A percentile compares a stretch with the other conserved stretches of the same genome.
Evolutionary conservation across 2,888 invertebrate species (phyloP).

Genomic region (Branchellion lobata): DNA sequence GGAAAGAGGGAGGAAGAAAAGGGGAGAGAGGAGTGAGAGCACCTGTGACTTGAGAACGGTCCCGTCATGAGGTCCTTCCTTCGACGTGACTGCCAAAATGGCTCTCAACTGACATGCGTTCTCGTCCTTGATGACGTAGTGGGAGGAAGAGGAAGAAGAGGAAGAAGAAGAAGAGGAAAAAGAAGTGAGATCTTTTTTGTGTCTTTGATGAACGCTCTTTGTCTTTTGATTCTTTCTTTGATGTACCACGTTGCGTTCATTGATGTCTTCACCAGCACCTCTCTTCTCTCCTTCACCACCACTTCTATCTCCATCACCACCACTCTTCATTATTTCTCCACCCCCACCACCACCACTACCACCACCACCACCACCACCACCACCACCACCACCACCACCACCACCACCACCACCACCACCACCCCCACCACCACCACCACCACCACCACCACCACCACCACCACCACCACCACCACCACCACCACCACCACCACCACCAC

Average conservation of each 20-base stretch:
- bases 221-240: too few relatives aligned
- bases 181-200: background rate
- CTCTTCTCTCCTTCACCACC: background rate
- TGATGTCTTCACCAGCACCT: background rate
- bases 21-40: too few relatives aligned
- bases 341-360: too few relatives aligned
- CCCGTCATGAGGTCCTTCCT: background rate
- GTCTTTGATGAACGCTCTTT: too few relatives aligned
- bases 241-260: background rate
- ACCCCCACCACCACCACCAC: too few relatives aligned
- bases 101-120: conserved; percentile 40
- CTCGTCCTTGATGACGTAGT: conserved; percentile 23
- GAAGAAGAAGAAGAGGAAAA: conserved; percentile 16
- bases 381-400: too few relatives aligned
- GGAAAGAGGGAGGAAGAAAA: too few relatives aligned
- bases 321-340: background rate
- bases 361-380: too few relatives aligned
- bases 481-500: too few relatives aligned
- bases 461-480: too few relatives aligned
- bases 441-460: too few relatives aligned
- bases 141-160: conserved; percentile 2
- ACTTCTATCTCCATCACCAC: background rate
- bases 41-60: conserved; percentile 8
- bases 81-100: conserved; percentile 24
- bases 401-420: too few relatives aligned